Evolutionary conservation across 2,113 vertebrate species (phyloP).

Genomic region (Scartelaos histophorus): DNA sequence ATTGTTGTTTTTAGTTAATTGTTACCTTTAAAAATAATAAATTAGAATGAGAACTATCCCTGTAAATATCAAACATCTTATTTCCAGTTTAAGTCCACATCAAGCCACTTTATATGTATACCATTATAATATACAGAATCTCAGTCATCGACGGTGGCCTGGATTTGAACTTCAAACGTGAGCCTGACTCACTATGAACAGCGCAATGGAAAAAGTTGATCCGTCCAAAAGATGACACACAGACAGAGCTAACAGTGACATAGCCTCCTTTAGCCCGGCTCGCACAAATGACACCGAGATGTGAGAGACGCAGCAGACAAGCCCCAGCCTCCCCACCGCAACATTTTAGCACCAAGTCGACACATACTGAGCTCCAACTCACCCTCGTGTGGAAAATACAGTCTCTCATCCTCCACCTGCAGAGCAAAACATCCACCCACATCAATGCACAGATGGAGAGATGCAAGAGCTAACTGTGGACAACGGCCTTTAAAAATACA

Average conservation of each 20-base stretch:
- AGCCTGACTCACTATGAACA: background rate
- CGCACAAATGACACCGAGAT: conserved; percentile 44
- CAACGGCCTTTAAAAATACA: too few species aligned
- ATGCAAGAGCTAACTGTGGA: too few species aligned
- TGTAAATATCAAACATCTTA: too few species aligned
- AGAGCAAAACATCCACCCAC: conserved; percentile 30
- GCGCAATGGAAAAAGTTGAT: conserved; percentile 6
- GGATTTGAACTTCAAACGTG: conserved; percentile 5
- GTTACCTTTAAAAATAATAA: too few species aligned
- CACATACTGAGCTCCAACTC: conserved; percentile 62
- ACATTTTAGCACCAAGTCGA: conserved; percentile 60
- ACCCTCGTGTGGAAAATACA: conserved; percentile 46
- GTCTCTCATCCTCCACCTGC: conserved; percentile 39
- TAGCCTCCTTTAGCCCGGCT: conserved; percentile 11
- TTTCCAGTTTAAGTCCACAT: background rate
- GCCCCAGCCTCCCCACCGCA: conserved; percentile 33
- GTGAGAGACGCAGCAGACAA: conserved; percentile 33
- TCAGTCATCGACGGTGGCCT: background rate
- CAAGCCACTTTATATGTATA: background rate
- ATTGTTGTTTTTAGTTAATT: too few species aligned
- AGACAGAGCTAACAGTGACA: conserved; percentile 11
- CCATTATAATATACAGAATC: background rate
- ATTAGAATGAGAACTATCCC: too few species aligned
- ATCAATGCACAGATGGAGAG: conserved; percentile 11
- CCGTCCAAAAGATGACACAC: conserved; percentile 7